phyloP scores from a whole-genome alignment of 1,140 invertebrate species.

The Pseudomyrmex dendroicus region DNA sequence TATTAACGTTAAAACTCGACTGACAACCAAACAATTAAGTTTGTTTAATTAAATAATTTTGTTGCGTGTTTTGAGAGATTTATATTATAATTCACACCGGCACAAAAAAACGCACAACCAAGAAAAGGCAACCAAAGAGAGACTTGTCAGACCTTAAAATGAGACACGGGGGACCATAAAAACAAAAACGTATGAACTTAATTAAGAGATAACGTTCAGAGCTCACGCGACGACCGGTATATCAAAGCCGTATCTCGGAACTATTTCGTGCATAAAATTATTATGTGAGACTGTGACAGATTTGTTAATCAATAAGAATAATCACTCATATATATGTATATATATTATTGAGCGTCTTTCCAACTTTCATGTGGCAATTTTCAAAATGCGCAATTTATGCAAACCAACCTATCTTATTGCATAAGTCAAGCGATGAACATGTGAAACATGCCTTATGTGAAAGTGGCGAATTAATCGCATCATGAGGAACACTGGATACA shows the following conservation, averaged over 20 bases:
- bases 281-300: constrained; percentile 32
- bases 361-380: constrained; percentile 32
- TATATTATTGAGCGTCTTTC: constrained; percentile 10
- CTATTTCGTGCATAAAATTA: constrained; percentile 36
- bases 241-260: constrained; percentile 21
- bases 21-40: not conserved
- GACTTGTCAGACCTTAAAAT: constrained; percentile 65
- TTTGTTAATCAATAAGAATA: constrained; percentile 49
- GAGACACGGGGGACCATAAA: constrained; percentile 68
- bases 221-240: constrained; percentile 26
- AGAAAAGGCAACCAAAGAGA: constrained; percentile 60
- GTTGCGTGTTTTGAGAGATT: constrained; percentile 1
- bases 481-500: constrained; percentile 34
- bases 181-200: constrained; percentile 52
- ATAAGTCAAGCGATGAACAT: constrained; percentile 20
- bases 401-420: constrained; percentile 6
- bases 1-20: not conserved
- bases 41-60: not conserved
- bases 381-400: constrained; percentile 11
- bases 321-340: not conserved
- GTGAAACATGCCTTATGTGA: constrained; percentile 14
- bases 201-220: constrained; percentile 52
- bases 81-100: constrained; percentile 2
- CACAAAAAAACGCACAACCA: constrained; percentile 60
- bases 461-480: not conserved